Evolutionary conservation across 2,113 vertebrate species (phyloP).

Genomic region (Oncorhynchus kisutch): DNA sequence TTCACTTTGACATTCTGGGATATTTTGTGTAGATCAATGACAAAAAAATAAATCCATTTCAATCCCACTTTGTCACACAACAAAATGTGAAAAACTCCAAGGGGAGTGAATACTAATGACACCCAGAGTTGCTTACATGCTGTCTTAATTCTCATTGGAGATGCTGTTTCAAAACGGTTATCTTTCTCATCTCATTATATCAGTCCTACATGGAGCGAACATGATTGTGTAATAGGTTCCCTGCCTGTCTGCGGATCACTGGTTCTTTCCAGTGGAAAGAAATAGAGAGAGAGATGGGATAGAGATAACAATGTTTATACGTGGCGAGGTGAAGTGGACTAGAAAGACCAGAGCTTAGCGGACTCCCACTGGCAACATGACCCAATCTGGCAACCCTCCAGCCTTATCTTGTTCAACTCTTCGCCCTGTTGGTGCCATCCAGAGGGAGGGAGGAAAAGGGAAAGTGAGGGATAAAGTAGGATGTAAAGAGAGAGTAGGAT

Average conservation of each 20-base stretch:
- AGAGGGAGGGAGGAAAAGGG: conserved; percentile 25
- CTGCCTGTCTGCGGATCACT: neutral
- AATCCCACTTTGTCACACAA: too few species aligned
- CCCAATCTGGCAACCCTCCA: conserved; percentile 62
- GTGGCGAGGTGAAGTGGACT: conserved; percentile 56
- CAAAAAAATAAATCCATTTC: too few species aligned
- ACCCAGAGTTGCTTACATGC: too few species aligned
- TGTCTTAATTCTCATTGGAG: too few species aligned
- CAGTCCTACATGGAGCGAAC: too few species aligned
- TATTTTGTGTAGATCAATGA: too few species aligned
- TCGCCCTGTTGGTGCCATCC: conserved; percentile 54
- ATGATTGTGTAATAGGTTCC: too few species aligned
- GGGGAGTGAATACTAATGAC: too few species aligned
- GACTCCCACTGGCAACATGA: conserved; percentile 51
- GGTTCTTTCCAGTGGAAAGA: conserved; percentile 33
- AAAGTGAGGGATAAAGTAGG: neutral
- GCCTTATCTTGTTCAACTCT: conserved; percentile 69
- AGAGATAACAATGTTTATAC: conserved; percentile 61
- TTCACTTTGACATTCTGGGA: too few species aligned
- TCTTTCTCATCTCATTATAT: too few species aligned
- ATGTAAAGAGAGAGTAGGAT: neutral
- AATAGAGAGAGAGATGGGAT: conserved; percentile 21
- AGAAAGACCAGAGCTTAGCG: conserved; percentile 49
- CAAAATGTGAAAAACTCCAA: too few species aligned
- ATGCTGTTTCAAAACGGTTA: too few species aligned